A percentile compares a stretch with the other conserved stretches of the same genome.
Evolutionary conservation across 2,113 vertebrate genomes (phyloP).

Genomic region (Martes martes): DNA sequence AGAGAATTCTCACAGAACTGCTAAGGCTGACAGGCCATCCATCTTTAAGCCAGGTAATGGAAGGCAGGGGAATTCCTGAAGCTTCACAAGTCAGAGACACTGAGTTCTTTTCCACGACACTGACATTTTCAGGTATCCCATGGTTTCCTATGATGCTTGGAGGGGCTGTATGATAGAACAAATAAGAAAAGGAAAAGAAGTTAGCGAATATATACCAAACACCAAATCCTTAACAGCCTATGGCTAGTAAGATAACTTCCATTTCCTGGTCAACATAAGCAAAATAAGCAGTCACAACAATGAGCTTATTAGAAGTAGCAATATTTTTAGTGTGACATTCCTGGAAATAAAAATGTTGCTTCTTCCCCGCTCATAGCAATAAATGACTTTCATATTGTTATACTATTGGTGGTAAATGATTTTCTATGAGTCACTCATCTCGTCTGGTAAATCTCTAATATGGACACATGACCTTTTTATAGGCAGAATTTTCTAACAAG

Average conservation of each 20-base stretch:
- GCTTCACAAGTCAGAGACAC: slow-evolving; percentile 91
- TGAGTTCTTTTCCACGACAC: slow-evolving; percentile 92
- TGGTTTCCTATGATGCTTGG: slow-evolving; percentile 88
- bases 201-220: neutral
- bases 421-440: neutral
- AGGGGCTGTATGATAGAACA: slow-evolving; percentile 83
- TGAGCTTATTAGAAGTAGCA: neutral
- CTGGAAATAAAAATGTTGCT: neutral
- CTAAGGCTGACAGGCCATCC: slow-evolving; percentile 85
- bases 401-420: neutral
- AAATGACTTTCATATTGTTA: neutral
- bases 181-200: neutral
- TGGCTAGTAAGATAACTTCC: neutral
- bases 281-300: neutral
- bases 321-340: neutral
- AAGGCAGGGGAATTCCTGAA: slow-evolving; percentile 93
- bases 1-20: slow-evolving; percentile 86
- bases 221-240: neutral
- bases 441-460: neutral
- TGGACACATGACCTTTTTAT: neutral
- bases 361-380: neutral
- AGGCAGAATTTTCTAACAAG: neutral
- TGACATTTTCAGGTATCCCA: slow-evolving; percentile 89
- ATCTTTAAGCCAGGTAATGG: slow-evolving; percentile 93
- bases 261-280: neutral